These are phyloP conservation scores for Boulengeromyrus knoepffleri DNA, from an alignment of 2,113 vertebrate species.

Conservation along the genomic window DNA sequence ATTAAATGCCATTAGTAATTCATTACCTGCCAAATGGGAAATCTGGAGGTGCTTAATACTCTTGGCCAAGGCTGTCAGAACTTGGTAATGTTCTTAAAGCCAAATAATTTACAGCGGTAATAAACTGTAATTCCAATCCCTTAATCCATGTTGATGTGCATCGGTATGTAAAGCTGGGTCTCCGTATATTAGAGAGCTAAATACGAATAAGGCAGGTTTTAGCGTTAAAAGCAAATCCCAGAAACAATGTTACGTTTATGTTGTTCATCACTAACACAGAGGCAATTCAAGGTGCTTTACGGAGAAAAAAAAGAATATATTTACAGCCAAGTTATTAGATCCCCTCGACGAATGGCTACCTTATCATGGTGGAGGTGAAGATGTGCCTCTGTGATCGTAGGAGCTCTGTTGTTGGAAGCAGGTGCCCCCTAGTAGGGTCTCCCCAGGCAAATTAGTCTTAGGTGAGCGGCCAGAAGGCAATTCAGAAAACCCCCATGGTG, in stretches of 20 bases:
- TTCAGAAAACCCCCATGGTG: neutral
- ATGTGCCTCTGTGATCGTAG: neutral
- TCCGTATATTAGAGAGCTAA: neutral
- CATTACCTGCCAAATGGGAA: constrained; percentile 1
- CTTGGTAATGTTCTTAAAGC: neutral
- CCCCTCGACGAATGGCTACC: neutral
- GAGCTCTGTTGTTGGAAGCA: neutral
- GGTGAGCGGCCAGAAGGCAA: neutral
- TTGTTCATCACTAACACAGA: neutral
- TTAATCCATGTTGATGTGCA: neutral
- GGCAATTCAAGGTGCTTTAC: neutral
- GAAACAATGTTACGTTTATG: neutral
- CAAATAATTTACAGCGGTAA: neutral
- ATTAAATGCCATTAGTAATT: constrained; percentile 3
- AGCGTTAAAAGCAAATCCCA: neutral
- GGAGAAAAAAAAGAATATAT: neutral
- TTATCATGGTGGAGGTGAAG: neutral
- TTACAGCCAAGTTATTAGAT: neutral
- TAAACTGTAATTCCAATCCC: neutral
- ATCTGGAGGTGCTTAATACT: constrained; percentile 3
- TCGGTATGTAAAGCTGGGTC: no score
- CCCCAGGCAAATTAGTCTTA: neutral
- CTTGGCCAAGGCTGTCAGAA: neutral
- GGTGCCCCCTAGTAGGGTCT: neutral
- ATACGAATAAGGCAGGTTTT: neutral